Evolutionary conservation across 2,888 invertebrate species (phyloP).

Genomic region (Sympetrum striolatum): DNA sequence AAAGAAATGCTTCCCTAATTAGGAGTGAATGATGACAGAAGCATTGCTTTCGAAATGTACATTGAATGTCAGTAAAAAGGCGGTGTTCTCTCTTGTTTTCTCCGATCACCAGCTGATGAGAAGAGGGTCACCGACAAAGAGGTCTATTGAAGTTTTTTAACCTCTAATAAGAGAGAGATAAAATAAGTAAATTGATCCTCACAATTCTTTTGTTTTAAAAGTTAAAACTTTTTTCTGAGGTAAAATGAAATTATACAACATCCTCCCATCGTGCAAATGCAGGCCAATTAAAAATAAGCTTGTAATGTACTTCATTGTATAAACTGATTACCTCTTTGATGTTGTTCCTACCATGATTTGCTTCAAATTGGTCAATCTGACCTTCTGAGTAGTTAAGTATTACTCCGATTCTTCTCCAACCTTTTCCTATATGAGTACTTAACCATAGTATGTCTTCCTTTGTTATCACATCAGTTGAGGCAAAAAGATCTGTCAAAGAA

Average conservation of each 20-base stretch:
- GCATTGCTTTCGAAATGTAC: too few relatives aligned
- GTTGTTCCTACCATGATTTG: not conserved
- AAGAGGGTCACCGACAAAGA: too few relatives aligned
- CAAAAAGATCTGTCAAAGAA: not conserved
- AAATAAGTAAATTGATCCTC: too few relatives aligned
- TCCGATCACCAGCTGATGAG: too few relatives aligned
- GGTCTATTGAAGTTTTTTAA: too few relatives aligned
- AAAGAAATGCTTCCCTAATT: too few relatives aligned
- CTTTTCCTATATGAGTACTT: conserved; percentile 20
- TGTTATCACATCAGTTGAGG: not conserved
- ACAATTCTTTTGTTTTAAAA: too few relatives aligned
- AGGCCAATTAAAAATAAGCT: not conserved
- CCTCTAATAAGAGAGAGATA: too few relatives aligned
- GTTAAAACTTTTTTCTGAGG: too few relatives aligned
- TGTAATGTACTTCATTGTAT: not conserved
- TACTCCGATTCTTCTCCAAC: not conserved
- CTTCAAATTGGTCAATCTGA: conserved; percentile 27
- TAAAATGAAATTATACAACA: not conserved
- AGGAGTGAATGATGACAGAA: too few relatives aligned
- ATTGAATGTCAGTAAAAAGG: too few relatives aligned
- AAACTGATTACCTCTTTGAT: not conserved
- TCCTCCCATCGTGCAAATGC: not conserved
- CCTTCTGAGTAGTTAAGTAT: not conserved
- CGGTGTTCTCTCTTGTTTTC: too few relatives aligned
- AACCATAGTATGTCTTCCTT: conserved; percentile 22